phyloP scores from a whole-genome alignment of 2,888 invertebrate species.

The Thereva nobilitata region DNA sequence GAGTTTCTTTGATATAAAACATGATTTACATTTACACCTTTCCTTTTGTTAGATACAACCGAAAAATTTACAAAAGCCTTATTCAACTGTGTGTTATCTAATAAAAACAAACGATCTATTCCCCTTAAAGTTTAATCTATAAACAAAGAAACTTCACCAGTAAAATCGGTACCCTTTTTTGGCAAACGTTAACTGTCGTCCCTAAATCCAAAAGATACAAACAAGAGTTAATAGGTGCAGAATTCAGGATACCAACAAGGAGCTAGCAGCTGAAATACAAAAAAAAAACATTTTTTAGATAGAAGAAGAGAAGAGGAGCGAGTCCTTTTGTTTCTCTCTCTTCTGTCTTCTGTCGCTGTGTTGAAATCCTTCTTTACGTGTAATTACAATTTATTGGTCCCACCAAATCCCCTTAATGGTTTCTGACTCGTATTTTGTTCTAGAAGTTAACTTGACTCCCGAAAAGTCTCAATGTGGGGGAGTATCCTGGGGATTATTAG shows the following conservation, averaged over 20 bases:
- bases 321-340: constrained; percentile 26
- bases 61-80: too few relatives aligned
- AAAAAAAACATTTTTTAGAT: too few relatives aligned
- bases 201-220: constrained; percentile 28
- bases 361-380: constrained; percentile 32
- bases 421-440: constrained; percentile 32
- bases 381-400: constrained; percentile 34
- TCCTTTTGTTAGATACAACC: too few relatives aligned
- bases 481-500: constrained; percentile 34
- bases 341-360: not conserved
- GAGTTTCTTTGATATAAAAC: too few relatives aligned
- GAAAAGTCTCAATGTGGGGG: constrained; percentile 10
- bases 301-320: too few relatives aligned
- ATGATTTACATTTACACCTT: too few relatives aligned
- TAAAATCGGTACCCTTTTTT: too few relatives aligned
- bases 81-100: too few relatives aligned
- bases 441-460: constrained; percentile 34
- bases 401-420: constrained; percentile 36
- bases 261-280: too few relatives aligned
- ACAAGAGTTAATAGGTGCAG: constrained; percentile 31
- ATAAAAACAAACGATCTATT: too few relatives aligned
- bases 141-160: too few relatives aligned
- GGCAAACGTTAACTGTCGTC: constrained; percentile 23
- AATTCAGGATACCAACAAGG: constrained; percentile 10
- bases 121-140: too few relatives aligned